Conservation (phyloP, 1,140 invertebrate species). For the Drosophila ironensis region DNA sequence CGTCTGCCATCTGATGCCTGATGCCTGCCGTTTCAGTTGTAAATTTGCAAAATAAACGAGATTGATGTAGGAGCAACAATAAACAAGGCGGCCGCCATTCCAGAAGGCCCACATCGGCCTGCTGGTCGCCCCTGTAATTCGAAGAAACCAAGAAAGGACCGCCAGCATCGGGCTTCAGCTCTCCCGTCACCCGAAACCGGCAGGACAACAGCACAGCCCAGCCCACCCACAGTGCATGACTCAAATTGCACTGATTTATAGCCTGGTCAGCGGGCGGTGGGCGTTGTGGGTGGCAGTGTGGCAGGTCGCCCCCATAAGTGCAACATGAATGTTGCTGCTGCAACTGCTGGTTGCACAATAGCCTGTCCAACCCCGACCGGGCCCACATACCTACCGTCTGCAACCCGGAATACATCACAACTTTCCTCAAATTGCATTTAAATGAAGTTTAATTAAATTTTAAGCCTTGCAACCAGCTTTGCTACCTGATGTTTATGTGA, state of each 20-base stretch:
- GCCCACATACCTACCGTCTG: not conserved
- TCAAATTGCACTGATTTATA: conserved; percentile 50
- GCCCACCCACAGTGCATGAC: conserved; percentile 37
- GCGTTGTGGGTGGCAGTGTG: not conserved
- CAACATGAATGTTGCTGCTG: conserved; percentile 5
- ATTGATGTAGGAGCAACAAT: conserved; percentile 53
- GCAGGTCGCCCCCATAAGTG: conserved; percentile 4
- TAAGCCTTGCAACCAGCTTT: conserved; percentile 7
- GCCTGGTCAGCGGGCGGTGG: conserved; percentile 22
- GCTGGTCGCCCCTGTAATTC: conserved; percentile 35
- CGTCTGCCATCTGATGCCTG: conserved; percentile 12
- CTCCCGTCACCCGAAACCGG: conserved; percentile 5
- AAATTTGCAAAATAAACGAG: conserved; percentile 56
- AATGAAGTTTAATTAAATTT: conserved; percentile 35
- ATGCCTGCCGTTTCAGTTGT: conserved; percentile 35
- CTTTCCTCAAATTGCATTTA: conserved; percentile 36
- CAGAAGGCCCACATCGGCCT: conserved; percentile 10
- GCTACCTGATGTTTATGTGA: conserved; percentile 23
- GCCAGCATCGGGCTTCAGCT: conserved; percentile 30
- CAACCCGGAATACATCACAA: conserved; percentile 10
- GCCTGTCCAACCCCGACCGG: not conserved
- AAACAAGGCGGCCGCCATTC: conserved; percentile 24
- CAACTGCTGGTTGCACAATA: conserved; percentile 10
- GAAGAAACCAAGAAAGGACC: conserved; percentile 43
- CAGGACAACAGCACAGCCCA: conserved; percentile 17